Percentiles rank a stretch among this genome's conserved stretches.
Conservation (phyloP, 2,797 vertebrate species). For the Delichon dasypus region DNA sequence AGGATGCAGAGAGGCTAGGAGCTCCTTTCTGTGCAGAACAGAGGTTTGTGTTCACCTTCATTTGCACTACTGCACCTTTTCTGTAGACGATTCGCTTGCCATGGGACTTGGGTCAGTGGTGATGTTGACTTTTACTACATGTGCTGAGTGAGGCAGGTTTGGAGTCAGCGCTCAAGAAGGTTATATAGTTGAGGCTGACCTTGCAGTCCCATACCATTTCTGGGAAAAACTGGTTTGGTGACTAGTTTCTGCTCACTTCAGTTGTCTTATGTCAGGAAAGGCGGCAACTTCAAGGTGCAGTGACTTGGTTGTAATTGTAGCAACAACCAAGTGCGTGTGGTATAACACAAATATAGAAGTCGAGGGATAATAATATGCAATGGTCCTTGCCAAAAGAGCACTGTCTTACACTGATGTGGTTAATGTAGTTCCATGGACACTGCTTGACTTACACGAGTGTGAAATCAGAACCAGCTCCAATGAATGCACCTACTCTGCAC, state of each 20-base stretch:
- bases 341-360: neutral
- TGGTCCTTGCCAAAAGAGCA: neutral
- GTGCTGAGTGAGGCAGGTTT: neutral
- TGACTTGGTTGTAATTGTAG: neutral
- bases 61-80: neutral
- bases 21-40: neutral
- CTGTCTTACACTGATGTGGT: neutral
- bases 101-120: neutral
- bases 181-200: neutral
- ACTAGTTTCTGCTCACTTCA: neutral
- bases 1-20: neutral
- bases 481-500: neutral
- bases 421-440: rapidly evolving
- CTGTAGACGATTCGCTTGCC: neutral
- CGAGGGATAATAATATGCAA: neutral
- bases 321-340: neutral
- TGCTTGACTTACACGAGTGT: neutral
- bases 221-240: neutral
- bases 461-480: neutral
- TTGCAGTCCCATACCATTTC: neutral
- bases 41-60: neutral
- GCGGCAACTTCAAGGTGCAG: neutral
- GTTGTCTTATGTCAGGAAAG: neutral
- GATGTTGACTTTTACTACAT: neutral
- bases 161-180: neutral